Percentiles rank a stretch among this genome's conserved stretches.
Conservation (phyloP, 1,140 invertebrate species). For the Heliothis subflexa region DNA sequence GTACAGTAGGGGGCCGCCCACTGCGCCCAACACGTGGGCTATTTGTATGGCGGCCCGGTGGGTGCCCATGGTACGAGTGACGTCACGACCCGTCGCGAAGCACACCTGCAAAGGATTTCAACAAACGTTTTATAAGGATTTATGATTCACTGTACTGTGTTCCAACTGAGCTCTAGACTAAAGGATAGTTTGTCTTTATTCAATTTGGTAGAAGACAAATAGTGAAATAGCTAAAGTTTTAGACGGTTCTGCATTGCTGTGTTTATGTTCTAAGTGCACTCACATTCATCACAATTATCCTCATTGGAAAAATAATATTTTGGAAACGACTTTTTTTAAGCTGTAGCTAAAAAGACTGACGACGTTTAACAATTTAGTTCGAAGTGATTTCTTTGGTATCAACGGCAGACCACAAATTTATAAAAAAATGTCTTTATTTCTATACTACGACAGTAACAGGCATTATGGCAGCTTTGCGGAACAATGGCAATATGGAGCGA, state of each 20-base stretch:
- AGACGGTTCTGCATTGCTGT: not conserved
- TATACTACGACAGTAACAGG: too few species aligned
- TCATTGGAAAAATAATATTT: too few species aligned
- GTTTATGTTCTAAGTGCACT: too few species aligned
- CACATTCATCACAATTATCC: too few species aligned
- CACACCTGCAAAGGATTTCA: slow-evolving; percentile 72
- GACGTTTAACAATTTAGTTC: too few species aligned
- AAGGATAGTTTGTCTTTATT: not conserved
- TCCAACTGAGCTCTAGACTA: not conserved
- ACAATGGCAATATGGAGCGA: not conserved
- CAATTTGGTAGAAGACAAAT: not conserved
- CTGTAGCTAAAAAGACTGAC: too few species aligned
- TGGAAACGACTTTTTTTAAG: too few species aligned
- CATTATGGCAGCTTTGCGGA: not conserved
- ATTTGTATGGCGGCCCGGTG: slow-evolving; percentile 81
- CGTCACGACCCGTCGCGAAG: slow-evolving; percentile 77
- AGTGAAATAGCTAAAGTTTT: not conserved
- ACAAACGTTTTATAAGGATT: slow-evolving; percentile 24
- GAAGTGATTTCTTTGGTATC: too few species aligned
- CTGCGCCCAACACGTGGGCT: slow-evolving; percentile 76
- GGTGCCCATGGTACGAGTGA: slow-evolving; percentile 81
- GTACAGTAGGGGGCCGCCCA: slow-evolving; percentile 77
- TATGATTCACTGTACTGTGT: slow-evolving; percentile 1
- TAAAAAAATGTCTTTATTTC: too few species aligned
- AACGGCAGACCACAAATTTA: too few species aligned